phyloP scores from a whole-genome alignment of 2,888 invertebrate genomes.

The Clivina fossor region DNA sequence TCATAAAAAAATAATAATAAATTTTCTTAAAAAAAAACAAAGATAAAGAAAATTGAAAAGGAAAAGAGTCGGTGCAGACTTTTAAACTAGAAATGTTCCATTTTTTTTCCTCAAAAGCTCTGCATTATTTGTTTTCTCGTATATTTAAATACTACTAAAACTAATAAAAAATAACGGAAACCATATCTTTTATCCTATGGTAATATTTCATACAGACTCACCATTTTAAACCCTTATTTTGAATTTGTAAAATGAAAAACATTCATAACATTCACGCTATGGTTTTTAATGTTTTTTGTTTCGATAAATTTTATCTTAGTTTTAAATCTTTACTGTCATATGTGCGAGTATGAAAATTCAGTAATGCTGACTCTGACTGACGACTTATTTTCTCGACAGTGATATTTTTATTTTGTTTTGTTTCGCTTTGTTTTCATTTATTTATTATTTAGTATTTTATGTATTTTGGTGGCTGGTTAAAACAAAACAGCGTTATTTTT shows the following conservation, averaged over 20 bases:
- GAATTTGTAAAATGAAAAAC: conserved; percentile 23
- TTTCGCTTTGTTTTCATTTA: too few relatives aligned
- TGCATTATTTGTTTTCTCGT: too few relatives aligned
- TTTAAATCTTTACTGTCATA: conserved; percentile 19
- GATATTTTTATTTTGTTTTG: too few relatives aligned
- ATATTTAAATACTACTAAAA: conserved; percentile 6
- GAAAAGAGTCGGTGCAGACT: conserved; percentile 19
- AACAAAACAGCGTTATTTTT: conserved; percentile 9
- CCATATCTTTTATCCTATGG: conserved; percentile 2
- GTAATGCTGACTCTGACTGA: too few relatives aligned
- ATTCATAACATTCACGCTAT: conserved; percentile 24
- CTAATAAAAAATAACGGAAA: conserved; percentile 7
- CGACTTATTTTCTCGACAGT: too few relatives aligned
- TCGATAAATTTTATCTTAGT: conserved; percentile 7
- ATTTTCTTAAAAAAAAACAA: background rate
- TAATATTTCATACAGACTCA: conserved; percentile 1
- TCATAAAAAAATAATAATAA: conserved; percentile 6
- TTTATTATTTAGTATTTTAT: too few relatives aligned
- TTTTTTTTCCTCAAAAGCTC: conserved; percentile 6
- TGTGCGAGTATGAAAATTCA: conserved; percentile 21
- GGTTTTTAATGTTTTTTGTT: conserved; percentile 14
- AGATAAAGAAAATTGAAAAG: too few relatives aligned
- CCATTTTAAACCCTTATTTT: conserved; percentile 15
- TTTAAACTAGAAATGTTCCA: conserved; percentile 4
- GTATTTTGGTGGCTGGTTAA: conserved; percentile 15